Percentiles rank a stretch among this genome's conserved stretches.
Evolutionary conservation across 1,140 invertebrate species (phyloP).

Genomic region (Rhizoglyphus robini): DNA sequence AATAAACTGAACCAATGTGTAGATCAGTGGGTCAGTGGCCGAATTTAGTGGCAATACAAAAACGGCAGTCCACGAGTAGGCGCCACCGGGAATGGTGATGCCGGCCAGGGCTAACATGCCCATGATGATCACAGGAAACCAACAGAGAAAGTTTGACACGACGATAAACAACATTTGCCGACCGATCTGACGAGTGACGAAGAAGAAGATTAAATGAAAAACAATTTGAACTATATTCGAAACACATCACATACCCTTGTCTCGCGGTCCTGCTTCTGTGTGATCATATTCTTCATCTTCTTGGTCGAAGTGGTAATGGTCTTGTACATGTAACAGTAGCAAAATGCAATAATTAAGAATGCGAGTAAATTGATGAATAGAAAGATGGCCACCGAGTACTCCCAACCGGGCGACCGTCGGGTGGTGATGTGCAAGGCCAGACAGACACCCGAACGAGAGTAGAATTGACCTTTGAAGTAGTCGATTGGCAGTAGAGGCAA

Average conservation of each 20-base stretch:
- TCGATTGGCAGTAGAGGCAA: conserved; percentile 51
- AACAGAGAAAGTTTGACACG: conserved; percentile 36
- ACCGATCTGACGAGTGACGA: conserved; percentile 25
- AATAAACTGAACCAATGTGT: conserved; percentile 32
- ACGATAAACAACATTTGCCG: conserved; percentile 38
- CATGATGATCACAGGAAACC: conserved; percentile 39
- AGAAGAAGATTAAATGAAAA: neutral
- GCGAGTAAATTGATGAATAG: conserved; percentile 49
- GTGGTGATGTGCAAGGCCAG: conserved; percentile 51
- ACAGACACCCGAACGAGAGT: conserved; percentile 54
- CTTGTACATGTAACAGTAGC: conserved; percentile 41
- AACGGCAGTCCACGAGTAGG: conserved; percentile 38
- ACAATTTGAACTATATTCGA: neutral
- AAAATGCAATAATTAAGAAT: conserved; percentile 36
- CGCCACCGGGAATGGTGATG: conserved; percentile 30
- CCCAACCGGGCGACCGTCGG: conserved; percentile 44
- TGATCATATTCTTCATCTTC: conserved; percentile 34
- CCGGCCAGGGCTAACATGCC: conserved; percentile 35
- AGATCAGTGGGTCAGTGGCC: conserved; percentile 37
- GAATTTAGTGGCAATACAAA: conserved; percentile 39
- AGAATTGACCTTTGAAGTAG: conserved; percentile 47
- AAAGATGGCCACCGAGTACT: conserved; percentile 58
- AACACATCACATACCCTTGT: conserved; percentile 7
- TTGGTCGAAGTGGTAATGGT: conserved; percentile 49
- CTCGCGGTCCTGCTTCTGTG: conserved; percentile 22